A percentile compares a stretch with the other conserved stretches of the same genome.
These are phyloP conservation scores for Scaptodrosophila latifasciaeformis DNA, from an alignment of 2,888 invertebrate genomes.

Conservation along the genomic window DNA sequence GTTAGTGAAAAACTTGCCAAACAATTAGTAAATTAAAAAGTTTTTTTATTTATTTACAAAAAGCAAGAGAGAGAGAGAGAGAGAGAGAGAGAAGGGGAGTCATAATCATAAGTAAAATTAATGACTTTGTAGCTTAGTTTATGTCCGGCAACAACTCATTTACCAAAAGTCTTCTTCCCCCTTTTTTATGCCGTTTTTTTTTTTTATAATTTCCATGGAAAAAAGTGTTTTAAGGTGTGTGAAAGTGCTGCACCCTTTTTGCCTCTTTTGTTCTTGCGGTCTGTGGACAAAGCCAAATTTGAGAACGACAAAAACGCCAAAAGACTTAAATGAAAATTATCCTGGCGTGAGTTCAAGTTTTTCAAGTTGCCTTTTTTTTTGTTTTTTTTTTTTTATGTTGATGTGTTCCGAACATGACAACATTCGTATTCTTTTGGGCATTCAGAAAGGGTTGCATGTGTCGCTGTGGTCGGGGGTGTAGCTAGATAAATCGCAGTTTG, in stretches of 20 bases:
- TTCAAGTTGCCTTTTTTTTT: constrained; percentile 24
- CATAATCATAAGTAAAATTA: not conserved
- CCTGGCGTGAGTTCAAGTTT: constrained; percentile 39
- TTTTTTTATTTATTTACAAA: too few relatives aligned
- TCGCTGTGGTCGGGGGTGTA: constrained; percentile 7
- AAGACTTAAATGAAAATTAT: constrained; percentile 43
- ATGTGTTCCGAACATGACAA: constrained; percentile 42
- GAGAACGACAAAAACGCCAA: not conserved
- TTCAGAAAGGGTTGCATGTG: not conserved
- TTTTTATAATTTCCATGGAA: not conserved
- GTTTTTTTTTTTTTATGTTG: constrained; percentile 29
- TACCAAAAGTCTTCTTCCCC: not conserved
- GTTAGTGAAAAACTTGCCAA: too few relatives aligned
- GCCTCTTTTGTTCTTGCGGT: too few relatives aligned
- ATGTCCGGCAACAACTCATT: not conserved
- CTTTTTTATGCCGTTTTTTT: not conserved
- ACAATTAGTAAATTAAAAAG: constrained; percentile 12
- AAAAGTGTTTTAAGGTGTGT: not conserved
- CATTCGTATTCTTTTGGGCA: not conserved
- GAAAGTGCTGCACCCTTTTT: constrained; percentile 1
- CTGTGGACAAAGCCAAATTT: too few relatives aligned
- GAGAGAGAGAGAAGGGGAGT: not conserved
- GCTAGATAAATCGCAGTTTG: not conserved
- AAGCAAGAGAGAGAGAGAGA: too few relatives aligned
- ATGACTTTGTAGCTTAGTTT: too few relatives aligned